phyloP scores from a whole-genome alignment of 1,140 invertebrate species.

The Eciton burchellii region DNA sequence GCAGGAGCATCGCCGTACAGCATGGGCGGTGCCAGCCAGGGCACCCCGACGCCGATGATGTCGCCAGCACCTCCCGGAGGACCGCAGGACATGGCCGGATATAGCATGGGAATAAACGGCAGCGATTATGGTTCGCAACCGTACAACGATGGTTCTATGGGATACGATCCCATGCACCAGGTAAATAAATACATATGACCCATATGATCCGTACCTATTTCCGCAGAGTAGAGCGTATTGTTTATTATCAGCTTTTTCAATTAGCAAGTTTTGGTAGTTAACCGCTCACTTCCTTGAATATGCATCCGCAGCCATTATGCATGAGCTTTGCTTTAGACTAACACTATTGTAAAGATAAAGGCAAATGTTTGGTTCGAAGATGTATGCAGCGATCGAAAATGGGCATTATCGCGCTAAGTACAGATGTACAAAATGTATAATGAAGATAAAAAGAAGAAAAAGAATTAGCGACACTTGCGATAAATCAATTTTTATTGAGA shows the following conservation, averaged over 20 bases:
- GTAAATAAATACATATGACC: conserved; percentile 81
- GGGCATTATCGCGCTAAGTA: no score
- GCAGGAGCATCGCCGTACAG: conserved; percentile 96
- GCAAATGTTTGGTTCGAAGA: conserved; percentile 21
- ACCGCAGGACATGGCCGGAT: conserved; percentile 94
- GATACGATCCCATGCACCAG: conserved; percentile 95
- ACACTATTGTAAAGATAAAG: background rate
- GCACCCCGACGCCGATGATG: conserved; percentile 96
- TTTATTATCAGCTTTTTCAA: conserved; percentile 10
- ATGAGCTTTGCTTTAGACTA: conserved; percentile 21
- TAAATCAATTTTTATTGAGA: background rate
- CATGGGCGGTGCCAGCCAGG: conserved; percentile 93
- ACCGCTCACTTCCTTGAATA: conserved; percentile 19
- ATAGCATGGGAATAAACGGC: conserved; percentile 93
- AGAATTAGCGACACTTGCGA: no score
- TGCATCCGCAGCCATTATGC: conserved; percentile 18
- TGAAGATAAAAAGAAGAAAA: no score
- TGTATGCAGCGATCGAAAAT: background rate
- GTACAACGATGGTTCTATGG: conserved; percentile 93
- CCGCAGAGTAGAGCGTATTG: background rate
- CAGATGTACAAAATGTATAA: no score
- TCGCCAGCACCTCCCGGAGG: conserved; percentile 93
- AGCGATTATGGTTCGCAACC: conserved; percentile 94
- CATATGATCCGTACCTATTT: no score
- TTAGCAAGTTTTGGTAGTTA: conserved; percentile 26